Evolutionary conservation across 2,113 vertebrate species (phyloP), one percentile per base, ranked within the genome.

Genomic region (Eulemur rufifrons): DNA sequence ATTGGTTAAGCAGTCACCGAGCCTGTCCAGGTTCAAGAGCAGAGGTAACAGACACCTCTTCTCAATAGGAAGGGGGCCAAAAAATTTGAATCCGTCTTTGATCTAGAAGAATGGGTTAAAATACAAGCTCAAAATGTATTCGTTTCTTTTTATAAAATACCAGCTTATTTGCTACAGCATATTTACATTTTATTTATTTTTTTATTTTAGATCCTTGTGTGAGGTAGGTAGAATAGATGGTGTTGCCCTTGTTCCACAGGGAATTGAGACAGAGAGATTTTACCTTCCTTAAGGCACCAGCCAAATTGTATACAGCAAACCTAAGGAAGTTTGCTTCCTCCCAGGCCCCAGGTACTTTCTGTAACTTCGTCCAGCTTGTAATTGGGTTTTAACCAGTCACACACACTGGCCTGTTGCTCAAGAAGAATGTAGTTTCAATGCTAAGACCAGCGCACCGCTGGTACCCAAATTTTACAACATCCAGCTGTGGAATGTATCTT

Each of bases 401-500:
- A 37, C 6, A 59, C 17, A 66, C 29, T 68, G 47, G n/a, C 34
- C 27, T 78, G 18, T 78, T 45, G 14, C 68, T 54, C 37, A 69
- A 69, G 21, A 74, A 82, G 47, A 78, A 23, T n/a, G 32, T 20
- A 29, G 18, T 37, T 66, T 91, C 63, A 90, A 52, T 80, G 11
- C 8, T 84, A n/a, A 93, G 23, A 84, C 21, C 32, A 50, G 25
- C 4, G 37, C 8, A 74, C 56, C 32, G 42, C 4, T 17, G 37
- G 64, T 81, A 73, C 89, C 54, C 71, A 74, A 39, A 47, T 82
- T 91, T 86, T 80, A 95, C 45, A 84, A 92, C 61, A 85, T 63
- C 66, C 71, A 96, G 87, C 87, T 95, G 76, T 1, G 7, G 89
- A 86, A 77, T 82, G 91, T 68, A 87, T 96, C 69, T 52, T 42